These are phyloP conservation scores for Carettochelys insculpta DNA, from an alignment of 2,113 vertebrate genomes.

Conservation along the genomic window DNA sequence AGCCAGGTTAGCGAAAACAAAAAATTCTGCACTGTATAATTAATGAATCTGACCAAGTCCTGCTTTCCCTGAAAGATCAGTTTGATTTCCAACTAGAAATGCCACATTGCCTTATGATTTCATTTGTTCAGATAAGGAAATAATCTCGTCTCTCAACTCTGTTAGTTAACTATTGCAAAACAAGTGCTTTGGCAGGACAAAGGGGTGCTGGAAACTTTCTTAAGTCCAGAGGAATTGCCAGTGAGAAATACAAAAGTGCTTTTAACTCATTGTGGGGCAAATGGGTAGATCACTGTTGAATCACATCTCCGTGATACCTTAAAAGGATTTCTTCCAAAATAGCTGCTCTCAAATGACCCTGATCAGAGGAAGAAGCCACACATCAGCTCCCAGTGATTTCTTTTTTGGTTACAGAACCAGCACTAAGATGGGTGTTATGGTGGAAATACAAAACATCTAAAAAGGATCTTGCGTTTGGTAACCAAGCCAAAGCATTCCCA, in stretches of 20 bases:
- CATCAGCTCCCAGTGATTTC: neutral
- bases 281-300: constrained; percentile 5
- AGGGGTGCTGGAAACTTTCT: neutral
- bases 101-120: neutral
- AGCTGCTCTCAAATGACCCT: neutral
- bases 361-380: neutral
- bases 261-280: neutral
- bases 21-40: constrained; percentile 16
- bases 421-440: constrained; percentile 10
- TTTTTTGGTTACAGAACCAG: constrained; percentile 31
- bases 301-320: neutral
- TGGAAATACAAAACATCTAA: neutral
- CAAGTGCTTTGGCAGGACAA: neutral
- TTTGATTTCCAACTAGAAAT: neutral
- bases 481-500: neutral
- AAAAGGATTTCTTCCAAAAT: constrained; percentile 26
- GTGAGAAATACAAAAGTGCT: neutral
- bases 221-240: neutral
- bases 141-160: neutral
- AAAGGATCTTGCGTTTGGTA: constrained; percentile 1
- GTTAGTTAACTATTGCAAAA: neutral
- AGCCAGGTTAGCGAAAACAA: constrained; percentile 58
- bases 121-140: neutral
- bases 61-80: neutral
- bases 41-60: neutral